Base-by-base conservation (phyloP, 2,797 vertebrate species). In the Podarcis lilfordi region DNA sequence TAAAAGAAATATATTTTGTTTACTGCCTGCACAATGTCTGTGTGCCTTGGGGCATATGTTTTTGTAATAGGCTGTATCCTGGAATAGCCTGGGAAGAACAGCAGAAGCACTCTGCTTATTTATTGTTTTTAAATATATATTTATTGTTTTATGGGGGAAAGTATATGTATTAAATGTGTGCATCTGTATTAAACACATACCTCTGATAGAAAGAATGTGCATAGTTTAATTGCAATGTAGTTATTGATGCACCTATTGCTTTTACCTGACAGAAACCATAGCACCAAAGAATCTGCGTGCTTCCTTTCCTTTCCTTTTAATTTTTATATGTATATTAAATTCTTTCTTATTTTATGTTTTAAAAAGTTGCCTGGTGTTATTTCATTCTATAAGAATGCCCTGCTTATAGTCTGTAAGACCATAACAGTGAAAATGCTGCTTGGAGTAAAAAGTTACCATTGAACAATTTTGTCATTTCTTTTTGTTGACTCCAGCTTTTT, bases 211-310 rank as follows among this genome's bases (percentile, higher is more conserved):
- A 92, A 89, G 74, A 94, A 88, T 87, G 86, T 55, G 68, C 72
- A 92, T 91, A 72, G 68, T 87, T 92, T 89, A 89, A 80, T 89
- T 94, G 85, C 64, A 78, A 82, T 5, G 35, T 91, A 72, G 86
- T 90, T 95, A 88, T 93, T 88, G 61, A 89, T 50, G 92, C 76
- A 75, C 43, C 74, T 87, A 25, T 87, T 91, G 50, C 86, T 64
- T 85, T 75, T 87, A 27, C 32, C 43, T 59, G 45, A 55, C 69
- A 77, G 37, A 32, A 79, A 9, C 68, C 27, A 1, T 80, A 87
- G 87, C 85, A 86, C 91, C 89, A 86, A 74, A 86, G 87, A 91
- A 86, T 55, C 89, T 91, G 66, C 85, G 80, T 88, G 25, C 81
- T 68, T 85, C 91, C 37, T 89, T 23, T 4, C 90, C 89, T 82